phyloP scores from a whole-genome alignment of 2,888 invertebrate species.

The Nowickia ferox region DNA sequence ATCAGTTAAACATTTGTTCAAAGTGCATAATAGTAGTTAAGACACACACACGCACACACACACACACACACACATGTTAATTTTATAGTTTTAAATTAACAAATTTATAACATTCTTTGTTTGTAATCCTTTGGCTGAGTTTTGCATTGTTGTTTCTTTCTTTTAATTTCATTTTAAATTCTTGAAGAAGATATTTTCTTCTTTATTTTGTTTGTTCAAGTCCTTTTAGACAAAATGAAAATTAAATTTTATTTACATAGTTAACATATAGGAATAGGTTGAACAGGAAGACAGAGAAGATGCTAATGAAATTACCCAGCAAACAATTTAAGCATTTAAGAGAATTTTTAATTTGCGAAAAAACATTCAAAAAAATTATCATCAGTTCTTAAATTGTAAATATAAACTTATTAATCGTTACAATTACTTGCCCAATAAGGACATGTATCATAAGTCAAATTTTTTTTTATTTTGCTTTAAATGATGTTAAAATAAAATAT shows the following conservation, averaged over 20 bases:
- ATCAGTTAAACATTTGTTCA: constrained; percentile 23
- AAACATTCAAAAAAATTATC: no score
- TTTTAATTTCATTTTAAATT: constrained; percentile 40
- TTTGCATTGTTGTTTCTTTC: constrained; percentile 4
- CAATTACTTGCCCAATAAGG: no score
- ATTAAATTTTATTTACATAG: constrained; percentile 47
- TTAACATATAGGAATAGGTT: constrained; percentile 6
- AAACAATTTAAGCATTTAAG: no score
- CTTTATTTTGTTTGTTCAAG: background rate
- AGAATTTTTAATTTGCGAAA: no score
- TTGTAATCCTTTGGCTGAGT: background rate
- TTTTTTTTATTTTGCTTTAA: no score
- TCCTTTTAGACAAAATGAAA: constrained; percentile 21
- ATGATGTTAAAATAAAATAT: no score
- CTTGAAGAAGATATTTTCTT: constrained; percentile 3
- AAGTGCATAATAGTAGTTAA: constrained; percentile 2
- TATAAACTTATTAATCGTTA: no score
- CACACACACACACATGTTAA: constrained; percentile 24
- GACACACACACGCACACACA: constrained; percentile 18
- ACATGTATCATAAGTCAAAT: no score
- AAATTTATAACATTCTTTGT: constrained; percentile 55
- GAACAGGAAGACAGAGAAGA: background rate
- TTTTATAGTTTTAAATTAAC: constrained; percentile 46
- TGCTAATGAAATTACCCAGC: no score
- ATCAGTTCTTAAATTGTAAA: no score